Evolutionary conservation across 64 coral and sea anemone genomes (phyloP), one percentile per base, ranked within the genome.

Genomic region (Montipora cactus): DNA sequence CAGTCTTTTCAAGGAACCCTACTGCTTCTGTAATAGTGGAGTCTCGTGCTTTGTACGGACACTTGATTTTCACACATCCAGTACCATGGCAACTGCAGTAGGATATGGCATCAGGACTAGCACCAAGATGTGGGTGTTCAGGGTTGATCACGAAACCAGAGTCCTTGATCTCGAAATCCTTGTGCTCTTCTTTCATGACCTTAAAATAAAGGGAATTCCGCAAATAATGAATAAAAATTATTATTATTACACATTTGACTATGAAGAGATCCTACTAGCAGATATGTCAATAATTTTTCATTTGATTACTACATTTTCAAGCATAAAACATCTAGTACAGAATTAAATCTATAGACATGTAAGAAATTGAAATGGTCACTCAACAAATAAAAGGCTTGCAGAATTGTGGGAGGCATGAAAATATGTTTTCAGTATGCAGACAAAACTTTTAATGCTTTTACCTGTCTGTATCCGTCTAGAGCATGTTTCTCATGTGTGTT

Each of bases 61-160:
- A 88, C 75, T 23, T 88, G 68, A 88, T 76, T 19, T 88, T 70
- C 47, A 88, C 50, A 20, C 44, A 52, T 21, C 46, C 49, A 21
- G 16, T n/a, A 59, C 52, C 81, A 84, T 55, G 47, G 64, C 85
- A 88, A 49, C 47, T 57, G 44, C 67, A 49, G 61, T 28, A 87
- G 61, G 11, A 64, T 57, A 87, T 67, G 1, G 23, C 73, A 93
- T 93, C 81, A 20, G 91, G 91, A 50, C 58, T 45, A 59, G 72
- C 91, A 77, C 91, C 91, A 79, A 93, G 82, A 74, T 78, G 57
- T 47, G 82, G 72, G 59, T 93, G 15, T 15, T 87, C 83, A 23
- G 75, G 83, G 52, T 88, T 87, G 75, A 93, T 93, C 15, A 93
- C 52, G 49, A 93, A 80, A 25, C 92, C 92, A 49, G 83, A 93